Percentiles rank a stretch among this genome's conserved stretches.
These are phyloP conservation scores for Embiotoca jacksoni DNA, from an alignment of 2,113 vertebrate genomes.

Conservation along the genomic window DNA sequence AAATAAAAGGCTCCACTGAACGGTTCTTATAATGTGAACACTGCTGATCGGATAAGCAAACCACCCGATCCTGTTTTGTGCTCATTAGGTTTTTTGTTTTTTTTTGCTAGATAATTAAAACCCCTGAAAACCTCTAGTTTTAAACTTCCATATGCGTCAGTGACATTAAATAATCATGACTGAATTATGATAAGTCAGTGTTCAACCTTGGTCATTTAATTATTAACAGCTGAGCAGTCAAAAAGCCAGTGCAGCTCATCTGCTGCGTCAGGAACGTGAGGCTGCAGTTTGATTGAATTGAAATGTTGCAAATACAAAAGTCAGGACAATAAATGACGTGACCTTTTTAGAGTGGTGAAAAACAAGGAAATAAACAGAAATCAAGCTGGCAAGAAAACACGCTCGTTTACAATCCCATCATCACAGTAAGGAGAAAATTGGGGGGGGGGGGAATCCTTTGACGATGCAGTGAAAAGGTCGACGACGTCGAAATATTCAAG, in stretches of 20 bases:
- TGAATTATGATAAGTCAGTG: too few species aligned
- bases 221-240: too few species aligned
- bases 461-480: neutral
- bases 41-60: neutral
- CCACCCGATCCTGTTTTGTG: neutral
- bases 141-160: too few species aligned
- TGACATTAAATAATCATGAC: too few species aligned
- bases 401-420: too few species aligned
- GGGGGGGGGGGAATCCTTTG: too few species aligned
- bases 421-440: neutral
- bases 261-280: neutral
- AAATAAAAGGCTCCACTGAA: neutral
- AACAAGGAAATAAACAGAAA: conserved; percentile 1
- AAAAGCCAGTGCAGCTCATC: conserved; percentile 7
- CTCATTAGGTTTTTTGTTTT: conserved; percentile 17
- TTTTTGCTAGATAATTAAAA: too few species aligned
- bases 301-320: neutral
- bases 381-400: neutral
- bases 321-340: neutral
- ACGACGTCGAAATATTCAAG: neutral
- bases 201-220: too few species aligned
- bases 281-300: conserved; percentile 10
- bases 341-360: neutral
- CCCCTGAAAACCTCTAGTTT: too few species aligned
- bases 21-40: neutral